Percentiles rank a stretch among this genome's conserved stretches.
Conservation (phyloP, 2,113 vertebrate species). For the Hemichromis elongatus region DNA sequence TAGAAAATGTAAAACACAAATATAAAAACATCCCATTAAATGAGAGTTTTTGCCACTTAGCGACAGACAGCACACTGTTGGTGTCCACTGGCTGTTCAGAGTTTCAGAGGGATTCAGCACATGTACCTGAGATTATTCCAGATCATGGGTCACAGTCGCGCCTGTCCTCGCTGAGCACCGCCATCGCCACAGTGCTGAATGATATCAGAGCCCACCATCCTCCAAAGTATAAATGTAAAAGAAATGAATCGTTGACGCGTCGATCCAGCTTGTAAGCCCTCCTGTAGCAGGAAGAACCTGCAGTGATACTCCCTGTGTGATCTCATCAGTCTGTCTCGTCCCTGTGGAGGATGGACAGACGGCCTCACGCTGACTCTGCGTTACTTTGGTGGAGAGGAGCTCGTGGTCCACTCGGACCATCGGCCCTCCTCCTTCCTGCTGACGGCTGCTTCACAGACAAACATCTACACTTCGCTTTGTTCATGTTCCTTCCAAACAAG, state of each 20-base stretch:
- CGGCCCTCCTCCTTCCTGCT: no score
- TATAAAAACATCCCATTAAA: neutral
- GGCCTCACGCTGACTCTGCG: neutral
- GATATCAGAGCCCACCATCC: neutral
- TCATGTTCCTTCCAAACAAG: no score
- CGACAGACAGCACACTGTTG: rapidly evolving
- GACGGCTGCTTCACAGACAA: no score
- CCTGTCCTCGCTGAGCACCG: neutral
- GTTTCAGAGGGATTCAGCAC: neutral
- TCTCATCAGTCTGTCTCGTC: neutral
- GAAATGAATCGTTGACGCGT: neutral
- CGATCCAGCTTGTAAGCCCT: rapidly evolving
- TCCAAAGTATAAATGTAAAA: neutral
- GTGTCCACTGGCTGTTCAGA: neutral
- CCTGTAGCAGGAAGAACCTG: neutral
- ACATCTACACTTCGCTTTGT: no score
- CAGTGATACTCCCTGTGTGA: neutral
- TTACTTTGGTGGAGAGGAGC: neutral
- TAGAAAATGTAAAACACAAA: neutral
- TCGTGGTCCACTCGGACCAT: neutral
- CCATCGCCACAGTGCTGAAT: neutral
- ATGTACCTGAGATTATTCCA: rapidly evolving
- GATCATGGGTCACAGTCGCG: neutral
- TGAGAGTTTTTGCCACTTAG: neutral
- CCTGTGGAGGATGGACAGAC: neutral